Evolutionary conservation across 2,797 vertebrate genomes (phyloP).

Genomic region (Miichthys miiuy): DNA sequence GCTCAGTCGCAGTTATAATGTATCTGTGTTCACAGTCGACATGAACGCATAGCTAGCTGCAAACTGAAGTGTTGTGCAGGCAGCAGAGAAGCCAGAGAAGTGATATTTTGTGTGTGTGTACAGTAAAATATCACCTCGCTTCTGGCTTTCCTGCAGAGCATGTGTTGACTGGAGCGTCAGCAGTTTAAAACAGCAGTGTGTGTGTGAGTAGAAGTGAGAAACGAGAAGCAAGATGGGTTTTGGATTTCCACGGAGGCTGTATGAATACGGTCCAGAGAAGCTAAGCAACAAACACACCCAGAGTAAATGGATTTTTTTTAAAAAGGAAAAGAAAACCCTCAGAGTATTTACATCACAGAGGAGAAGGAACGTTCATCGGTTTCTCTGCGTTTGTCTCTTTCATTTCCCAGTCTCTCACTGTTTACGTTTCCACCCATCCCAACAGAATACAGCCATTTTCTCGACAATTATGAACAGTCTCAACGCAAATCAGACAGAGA

Average conservation of each 20-base stretch:
- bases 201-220: constrained; percentile 13
- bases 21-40: constrained; percentile 29
- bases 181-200: constrained; percentile 30
- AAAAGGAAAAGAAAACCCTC: constrained; percentile 56
- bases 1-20: constrained; percentile 40
- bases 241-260: constrained; percentile 64
- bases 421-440: constrained; percentile 44
- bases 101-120: constrained; percentile 19
- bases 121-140: constrained; percentile 27
- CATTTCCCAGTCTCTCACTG: constrained; percentile 36
- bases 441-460: constrained; percentile 39
- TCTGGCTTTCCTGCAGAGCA: constrained; percentile 31
- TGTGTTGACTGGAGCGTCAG: constrained; percentile 31
- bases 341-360: constrained; percentile 82
- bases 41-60: constrained; percentile 23
- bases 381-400: constrained; percentile 46
- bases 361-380: constrained; percentile 55
- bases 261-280: constrained; percentile 76
- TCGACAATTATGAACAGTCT: constrained; percentile 52
- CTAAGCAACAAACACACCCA: constrained; percentile 86
- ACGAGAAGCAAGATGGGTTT: constrained; percentile 27
- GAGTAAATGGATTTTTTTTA: constrained; percentile 74
- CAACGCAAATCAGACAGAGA: constrained; percentile 49
- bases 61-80: constrained; percentile 22
- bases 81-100: constrained; percentile 23